These are phyloP conservation scores for Athene noctua DNA, from an alignment of 2,113 vertebrate species.

Conservation along the genomic window DNA sequence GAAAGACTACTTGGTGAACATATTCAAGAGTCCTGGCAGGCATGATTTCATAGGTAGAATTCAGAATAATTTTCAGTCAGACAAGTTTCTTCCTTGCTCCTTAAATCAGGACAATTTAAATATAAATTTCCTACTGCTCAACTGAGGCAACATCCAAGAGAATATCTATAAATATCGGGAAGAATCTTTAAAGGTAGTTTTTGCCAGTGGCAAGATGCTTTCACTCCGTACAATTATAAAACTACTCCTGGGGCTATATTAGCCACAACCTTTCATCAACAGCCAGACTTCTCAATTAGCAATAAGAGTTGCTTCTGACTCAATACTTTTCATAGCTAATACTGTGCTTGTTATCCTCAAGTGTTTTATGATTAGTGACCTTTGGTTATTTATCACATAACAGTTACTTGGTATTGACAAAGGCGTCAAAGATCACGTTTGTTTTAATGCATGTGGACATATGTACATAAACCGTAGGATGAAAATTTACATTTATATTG, in stretches of 20 bases:
- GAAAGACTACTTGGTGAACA: neutral
- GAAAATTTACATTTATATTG: neutral
- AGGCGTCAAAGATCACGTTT: neutral
- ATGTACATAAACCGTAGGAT: neutral
- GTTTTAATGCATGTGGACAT: neutral
- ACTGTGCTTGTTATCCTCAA: neutral
- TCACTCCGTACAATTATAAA: conserved; percentile 1
- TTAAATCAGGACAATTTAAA: neutral
- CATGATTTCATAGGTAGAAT: neutral
- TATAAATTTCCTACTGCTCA: neutral
- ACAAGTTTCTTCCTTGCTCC: neutral
- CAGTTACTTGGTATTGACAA: neutral
- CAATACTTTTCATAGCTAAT: neutral
- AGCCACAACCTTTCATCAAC: neutral
- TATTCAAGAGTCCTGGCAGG: neutral
- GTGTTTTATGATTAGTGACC: neutral
- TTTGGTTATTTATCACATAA: neutral
- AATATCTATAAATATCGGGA: neutral
- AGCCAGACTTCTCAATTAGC: neutral
- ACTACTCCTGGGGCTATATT: neutral
- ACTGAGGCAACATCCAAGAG: neutral
- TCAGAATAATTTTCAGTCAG: neutral
- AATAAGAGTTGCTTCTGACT: neutral
- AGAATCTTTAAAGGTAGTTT: neutral
- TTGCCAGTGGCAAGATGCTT: neutral